phyloP scores from a whole-genome alignment of 2,888 invertebrate species.

The Drosophila nr. perissopoda region DNA sequence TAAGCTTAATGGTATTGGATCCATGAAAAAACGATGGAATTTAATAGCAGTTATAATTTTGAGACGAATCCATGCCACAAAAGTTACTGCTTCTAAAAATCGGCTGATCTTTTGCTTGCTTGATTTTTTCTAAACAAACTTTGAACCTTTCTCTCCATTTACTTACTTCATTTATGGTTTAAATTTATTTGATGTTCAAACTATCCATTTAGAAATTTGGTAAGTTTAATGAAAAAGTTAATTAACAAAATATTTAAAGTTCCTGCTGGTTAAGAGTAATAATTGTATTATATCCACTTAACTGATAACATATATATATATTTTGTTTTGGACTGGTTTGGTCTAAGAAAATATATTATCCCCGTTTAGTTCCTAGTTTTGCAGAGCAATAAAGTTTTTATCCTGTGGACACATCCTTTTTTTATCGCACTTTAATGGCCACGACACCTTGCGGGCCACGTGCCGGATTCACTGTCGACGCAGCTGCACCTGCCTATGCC shows the following conservation, averaged over 20 bases:
- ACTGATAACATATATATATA: not conserved
- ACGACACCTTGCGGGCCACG: constrained; percentile 32
- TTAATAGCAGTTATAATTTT: not conserved
- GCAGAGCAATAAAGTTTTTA: not conserved
- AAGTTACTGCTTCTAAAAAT: not conserved
- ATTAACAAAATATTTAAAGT: not conserved
- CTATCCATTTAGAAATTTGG: not conserved
- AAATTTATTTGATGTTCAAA: not conserved
- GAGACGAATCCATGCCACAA: not conserved
- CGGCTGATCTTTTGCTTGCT: not conserved
- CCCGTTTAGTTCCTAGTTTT: not conserved
- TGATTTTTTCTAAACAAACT: not conserved
- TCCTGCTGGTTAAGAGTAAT: not conserved
- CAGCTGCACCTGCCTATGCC: not conserved
- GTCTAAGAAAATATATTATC: not conserved
- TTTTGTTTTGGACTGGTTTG: not conserved
- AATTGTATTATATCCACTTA: not conserved
- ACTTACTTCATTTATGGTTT: no score
- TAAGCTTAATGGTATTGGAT: not conserved
- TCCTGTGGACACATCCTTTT: not conserved
- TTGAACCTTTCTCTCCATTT: not conserved
- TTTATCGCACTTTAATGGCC: constrained; percentile 18
- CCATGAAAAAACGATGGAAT: not conserved
- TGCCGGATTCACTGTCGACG: not conserved
- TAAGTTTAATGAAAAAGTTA: not conserved